Conservation (phyloP, 1,140 invertebrate genomes). For the Drosophila kepulauana region DNA sequence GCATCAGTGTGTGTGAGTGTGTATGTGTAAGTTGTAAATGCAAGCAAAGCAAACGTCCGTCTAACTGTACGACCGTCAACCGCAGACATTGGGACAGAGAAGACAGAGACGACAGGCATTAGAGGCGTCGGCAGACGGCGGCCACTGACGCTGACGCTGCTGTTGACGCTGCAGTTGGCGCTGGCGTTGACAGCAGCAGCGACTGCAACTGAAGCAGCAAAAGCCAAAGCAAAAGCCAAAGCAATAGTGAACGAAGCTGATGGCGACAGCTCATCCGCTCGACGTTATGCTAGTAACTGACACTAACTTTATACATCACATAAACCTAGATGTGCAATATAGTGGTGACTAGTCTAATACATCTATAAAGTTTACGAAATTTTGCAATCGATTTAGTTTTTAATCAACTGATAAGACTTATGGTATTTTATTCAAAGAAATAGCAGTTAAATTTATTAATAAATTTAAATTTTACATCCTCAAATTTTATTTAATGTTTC, state of each 20-base stretch:
- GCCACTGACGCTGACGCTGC: constrained; percentile 12
- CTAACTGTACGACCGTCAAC: constrained; percentile 83
- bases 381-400: background rate
- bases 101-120: constrained; percentile 52
- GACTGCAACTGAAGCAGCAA: constrained; percentile 28
- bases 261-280: constrained; percentile 66
- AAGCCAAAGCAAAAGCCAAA: constrained; percentile 14
- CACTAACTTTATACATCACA: constrained; percentile 28
- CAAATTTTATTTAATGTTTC: too few relatives aligned
- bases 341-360: background rate
- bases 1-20: constrained; percentile 24
- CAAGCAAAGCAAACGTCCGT: constrained; percentile 83
- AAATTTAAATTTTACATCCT: too few relatives aligned
- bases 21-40: constrained; percentile 72
- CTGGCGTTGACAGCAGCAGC: constrained; percentile 23
- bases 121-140: constrained; percentile 50
- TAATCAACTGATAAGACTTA: too few relatives aligned
- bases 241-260: constrained; percentile 10
- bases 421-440: too few relatives aligned
- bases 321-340: constrained; percentile 2
- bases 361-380: background rate
- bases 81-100: constrained; percentile 69
- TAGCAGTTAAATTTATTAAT: too few relatives aligned
- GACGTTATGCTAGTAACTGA: constrained; percentile 48
- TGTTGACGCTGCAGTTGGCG: constrained; percentile 25